Percentiles rank a stretch among this genome's conserved stretches.
phyloP scores from a whole-genome alignment of 1,140 invertebrate genomes.

The Drosophila pachea region DNA sequence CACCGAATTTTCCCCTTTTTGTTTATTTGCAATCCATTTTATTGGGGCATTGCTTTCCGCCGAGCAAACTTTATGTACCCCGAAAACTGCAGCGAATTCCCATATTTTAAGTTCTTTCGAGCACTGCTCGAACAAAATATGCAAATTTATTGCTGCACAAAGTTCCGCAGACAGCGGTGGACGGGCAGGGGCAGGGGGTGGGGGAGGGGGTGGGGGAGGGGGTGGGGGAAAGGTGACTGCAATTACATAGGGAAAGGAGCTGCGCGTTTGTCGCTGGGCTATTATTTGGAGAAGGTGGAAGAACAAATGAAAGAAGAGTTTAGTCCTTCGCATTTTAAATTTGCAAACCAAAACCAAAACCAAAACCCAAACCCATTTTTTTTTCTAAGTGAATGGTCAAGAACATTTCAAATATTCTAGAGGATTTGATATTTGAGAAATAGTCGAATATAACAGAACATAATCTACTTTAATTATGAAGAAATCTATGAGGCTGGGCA shows the following conservation, averaged over 20 bases:
- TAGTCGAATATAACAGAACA: too few species aligned
- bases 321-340: too few species aligned
- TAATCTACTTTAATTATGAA: too few species aligned
- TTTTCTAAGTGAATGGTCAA: too few species aligned
- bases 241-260: conserved; percentile 43
- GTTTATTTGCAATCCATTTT: conserved; percentile 64
- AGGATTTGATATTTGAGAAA: too few species aligned
- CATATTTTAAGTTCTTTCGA: conserved; percentile 57
- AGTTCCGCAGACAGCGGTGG: conserved; percentile 63
- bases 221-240: conserved; percentile 50
- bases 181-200: not conserved
- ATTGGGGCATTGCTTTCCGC: conserved; percentile 25
- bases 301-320: too few species aligned
- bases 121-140: conserved; percentile 46
- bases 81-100: conserved; percentile 35
- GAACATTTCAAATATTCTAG: too few species aligned
- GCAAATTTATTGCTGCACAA: conserved; percentile 69
- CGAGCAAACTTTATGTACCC: conserved; percentile 60
- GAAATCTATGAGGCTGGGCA: not conserved
- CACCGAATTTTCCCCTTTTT: conserved; percentile 50
- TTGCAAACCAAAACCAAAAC: too few species aligned
- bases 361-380: too few species aligned
- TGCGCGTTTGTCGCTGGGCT: too few species aligned
- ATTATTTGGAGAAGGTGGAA: not conserved
- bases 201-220: conserved; percentile 23